These are phyloP conservation scores for Polydrusus tereticollis DNA, from an alignment of 2,888 invertebrate species.

Conservation along the genomic window DNA sequence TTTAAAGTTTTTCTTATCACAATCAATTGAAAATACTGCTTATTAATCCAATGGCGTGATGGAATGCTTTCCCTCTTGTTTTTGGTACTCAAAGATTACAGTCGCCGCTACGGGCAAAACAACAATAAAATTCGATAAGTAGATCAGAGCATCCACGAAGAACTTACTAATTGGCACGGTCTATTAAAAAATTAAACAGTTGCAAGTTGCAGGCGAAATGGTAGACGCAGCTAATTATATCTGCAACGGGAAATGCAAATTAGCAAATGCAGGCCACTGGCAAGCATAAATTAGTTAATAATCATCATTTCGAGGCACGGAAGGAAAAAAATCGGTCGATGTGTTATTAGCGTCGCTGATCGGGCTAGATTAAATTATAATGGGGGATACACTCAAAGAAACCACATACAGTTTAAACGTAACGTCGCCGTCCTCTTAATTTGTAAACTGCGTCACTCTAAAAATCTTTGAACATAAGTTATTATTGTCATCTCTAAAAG, in stretches of 20 bases:
- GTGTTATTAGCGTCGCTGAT: slow-evolving; percentile 5
- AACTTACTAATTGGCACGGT: neutral
- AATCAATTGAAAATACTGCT: too few relatives aligned
- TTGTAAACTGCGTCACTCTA: too few relatives aligned
- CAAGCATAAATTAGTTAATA: slow-evolving; percentile 8
- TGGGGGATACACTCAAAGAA: too few relatives aligned
- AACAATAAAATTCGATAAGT: neutral
- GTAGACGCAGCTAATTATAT: neutral
- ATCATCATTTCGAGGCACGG: slow-evolving; percentile 3
- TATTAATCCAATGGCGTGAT: too few relatives aligned
- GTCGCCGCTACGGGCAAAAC: neutral
- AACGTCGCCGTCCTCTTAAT: too few relatives aligned
- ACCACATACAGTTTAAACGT: too few relatives aligned
- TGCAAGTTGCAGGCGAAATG: neutral
- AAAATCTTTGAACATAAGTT: too few relatives aligned
- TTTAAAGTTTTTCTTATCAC: too few relatives aligned
- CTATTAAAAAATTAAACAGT: slow-evolving; percentile 3
- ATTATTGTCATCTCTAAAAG: too few relatives aligned
- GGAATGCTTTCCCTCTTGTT: too few relatives aligned
- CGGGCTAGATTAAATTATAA: slow-evolving; percentile 3
- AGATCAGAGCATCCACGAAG: neutral
- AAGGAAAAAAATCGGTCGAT: slow-evolving; percentile 12
- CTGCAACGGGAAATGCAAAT: slow-evolving; percentile 12
- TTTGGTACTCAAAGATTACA: neutral
- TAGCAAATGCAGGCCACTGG: slow-evolving; percentile 5